These are phyloP conservation scores for Coptotermes formosanus DNA, from an alignment of 1,140 invertebrate genomes.

Conservation along the genomic window DNA sequence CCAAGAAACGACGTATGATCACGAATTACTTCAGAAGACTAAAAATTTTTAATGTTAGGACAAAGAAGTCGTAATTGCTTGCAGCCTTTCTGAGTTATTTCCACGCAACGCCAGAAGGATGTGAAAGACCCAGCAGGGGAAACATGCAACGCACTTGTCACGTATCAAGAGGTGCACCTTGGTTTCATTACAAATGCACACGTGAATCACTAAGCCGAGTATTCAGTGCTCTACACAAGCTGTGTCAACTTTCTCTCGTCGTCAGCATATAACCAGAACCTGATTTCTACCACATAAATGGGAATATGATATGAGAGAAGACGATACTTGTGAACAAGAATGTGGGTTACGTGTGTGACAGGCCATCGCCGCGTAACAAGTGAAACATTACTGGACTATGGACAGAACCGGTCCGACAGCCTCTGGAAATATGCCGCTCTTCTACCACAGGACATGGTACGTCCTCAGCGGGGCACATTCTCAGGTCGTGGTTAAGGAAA, in stretches of 20 bases:
- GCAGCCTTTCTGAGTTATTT: too few relatives aligned
- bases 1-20: too few relatives aligned
- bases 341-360: neutral
- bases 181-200: neutral
- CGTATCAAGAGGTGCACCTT: neutral
- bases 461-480: too few relatives aligned
- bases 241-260: neutral
- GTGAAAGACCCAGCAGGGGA: neutral
- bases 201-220: neutral
- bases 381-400: neutral
- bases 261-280: neutral
- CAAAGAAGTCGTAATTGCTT: too few relatives aligned
- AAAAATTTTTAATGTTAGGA: too few relatives aligned
- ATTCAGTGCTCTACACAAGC: neutral
- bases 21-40: too few relatives aligned
- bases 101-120: neutral
- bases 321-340: neutral
- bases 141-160: neutral
- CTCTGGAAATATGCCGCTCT: too few relatives aligned
- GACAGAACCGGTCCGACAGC: neutral
- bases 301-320: neutral
- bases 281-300: neutral
- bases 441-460: too few relatives aligned
- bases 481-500: too few relatives aligned
- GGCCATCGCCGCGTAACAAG: neutral